phyloP scores from a whole-genome alignment of 2,888 invertebrate species.

The Ochropleura leucogaster region DNA sequence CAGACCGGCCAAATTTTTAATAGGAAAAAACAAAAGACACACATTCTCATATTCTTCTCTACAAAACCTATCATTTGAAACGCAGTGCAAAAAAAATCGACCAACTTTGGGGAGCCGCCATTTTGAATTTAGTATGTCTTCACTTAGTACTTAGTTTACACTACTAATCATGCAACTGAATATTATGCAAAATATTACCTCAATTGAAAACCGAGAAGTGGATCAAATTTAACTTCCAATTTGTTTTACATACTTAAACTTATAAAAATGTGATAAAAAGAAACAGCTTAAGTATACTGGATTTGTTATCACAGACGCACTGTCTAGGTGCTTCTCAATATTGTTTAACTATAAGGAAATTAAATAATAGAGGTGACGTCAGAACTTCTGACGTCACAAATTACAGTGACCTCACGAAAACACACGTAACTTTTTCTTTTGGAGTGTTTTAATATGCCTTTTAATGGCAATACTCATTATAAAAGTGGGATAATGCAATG shows the following conservation, averaged over 20 bases:
- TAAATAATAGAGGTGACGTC: conserved; percentile 4
- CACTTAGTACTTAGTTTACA: too few relatives aligned
- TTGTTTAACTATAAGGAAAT: background rate
- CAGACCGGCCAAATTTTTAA: background rate
- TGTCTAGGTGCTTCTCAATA: background rate
- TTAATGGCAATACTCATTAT: conserved; percentile 57
- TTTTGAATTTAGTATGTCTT: too few relatives aligned
- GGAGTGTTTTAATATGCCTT: conserved; percentile 42
- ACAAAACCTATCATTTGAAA: too few relatives aligned
- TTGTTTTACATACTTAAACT: too few relatives aligned
- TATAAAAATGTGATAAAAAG: background rate
- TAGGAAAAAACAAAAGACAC: too few relatives aligned
- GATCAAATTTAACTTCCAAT: too few relatives aligned
- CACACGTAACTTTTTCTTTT: conserved; percentile 41
- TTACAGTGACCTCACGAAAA: conserved; percentile 31
- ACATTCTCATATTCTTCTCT: too few relatives aligned
- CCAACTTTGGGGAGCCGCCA: too few relatives aligned
- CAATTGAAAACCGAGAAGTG: too few relatives aligned
- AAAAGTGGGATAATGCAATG: conserved; percentile 59
- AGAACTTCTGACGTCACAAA: conserved; percentile 28
- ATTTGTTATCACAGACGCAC: background rate
- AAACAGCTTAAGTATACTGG: background rate
- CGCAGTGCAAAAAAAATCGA: too few relatives aligned
- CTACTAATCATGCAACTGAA: too few relatives aligned
- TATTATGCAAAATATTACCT: too few relatives aligned